Base-by-base conservation (phyloP, 35 echinoderm and acorn worm species). In the Lytechinus variegatus region DNA sequence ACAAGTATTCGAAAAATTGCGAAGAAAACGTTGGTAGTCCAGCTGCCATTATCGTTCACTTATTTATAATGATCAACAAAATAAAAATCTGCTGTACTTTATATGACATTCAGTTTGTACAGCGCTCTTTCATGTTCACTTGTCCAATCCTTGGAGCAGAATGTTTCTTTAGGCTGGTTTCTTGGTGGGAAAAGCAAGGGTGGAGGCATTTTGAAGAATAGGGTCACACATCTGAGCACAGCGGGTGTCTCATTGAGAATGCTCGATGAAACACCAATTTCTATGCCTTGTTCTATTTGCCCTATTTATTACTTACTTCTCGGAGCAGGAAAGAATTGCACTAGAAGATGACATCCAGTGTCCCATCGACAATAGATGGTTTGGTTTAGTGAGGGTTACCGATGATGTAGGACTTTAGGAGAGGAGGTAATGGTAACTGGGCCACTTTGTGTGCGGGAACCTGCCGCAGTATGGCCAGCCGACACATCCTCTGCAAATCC, bases 351-450 rank as follows among this genome's bases (percentile, higher is more conserved):
- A 7, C 66, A 16, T 79, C 21, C 66, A 79, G 21, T 3, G 16
- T 24, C 6, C 7, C 66, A 79, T 79, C 66, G 21, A 79, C 19
- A 79, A 44, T 19, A 79, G 12, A 16, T 79, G 66, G n/a, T 24
- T 71, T 14, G 16, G 27, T 19, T 95, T 61, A 95, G 51, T 86
- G 61, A 8, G 97, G 97, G 60, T 92, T 98, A 89, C 98, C 97
- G 21, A 99, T 56, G 54, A 99, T 97, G 54, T 95, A 96, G 55
- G 94, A 90, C 93, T 86, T 95, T n/a, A 99, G 90, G 28, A 90
- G 95, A 9, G 96, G 94, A 1, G 98, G 98, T 12, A 99, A 93
- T 1, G 98, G 98, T 58, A 99, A 79, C 66, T 95, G 94, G 52
- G 51, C 86, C 11, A 97, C 96, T 86, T 96, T 99, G 60, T 97